These are phyloP conservation scores for Drosophila anomalata DNA, from an alignment of 2,888 invertebrate genomes.

Conservation along the genomic window DNA sequence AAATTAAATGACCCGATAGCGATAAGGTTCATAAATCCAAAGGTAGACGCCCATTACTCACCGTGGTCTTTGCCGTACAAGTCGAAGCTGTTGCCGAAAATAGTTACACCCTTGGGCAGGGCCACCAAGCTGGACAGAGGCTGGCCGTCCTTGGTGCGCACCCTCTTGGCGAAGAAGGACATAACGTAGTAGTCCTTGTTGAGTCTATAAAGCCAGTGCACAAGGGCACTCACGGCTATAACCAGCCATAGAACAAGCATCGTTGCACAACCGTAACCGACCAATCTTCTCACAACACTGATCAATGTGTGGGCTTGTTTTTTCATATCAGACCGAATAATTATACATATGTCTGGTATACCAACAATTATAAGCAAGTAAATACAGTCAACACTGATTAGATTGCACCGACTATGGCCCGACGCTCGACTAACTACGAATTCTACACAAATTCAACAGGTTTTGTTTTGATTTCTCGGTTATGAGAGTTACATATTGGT, in stretches of 20 bases:
- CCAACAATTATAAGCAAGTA: background rate
- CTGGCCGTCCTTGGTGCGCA: constrained; percentile 68
- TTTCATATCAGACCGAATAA: background rate
- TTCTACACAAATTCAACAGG: background rate
- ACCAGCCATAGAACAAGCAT: constrained; percentile 37
- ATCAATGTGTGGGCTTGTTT: background rate
- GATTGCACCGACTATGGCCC: background rate
- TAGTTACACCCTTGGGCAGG: constrained; percentile 54
- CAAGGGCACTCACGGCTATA: constrained; percentile 34
- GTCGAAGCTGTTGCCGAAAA: constrained; percentile 79
- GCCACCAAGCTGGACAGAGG: constrained; percentile 64
- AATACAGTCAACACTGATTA: background rate
- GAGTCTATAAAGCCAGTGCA: constrained; percentile 54
- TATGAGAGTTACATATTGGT: background rate
- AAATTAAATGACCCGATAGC: background rate
- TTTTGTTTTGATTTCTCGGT: background rate
- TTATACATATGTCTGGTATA: background rate
- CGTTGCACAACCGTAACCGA: constrained; percentile 1
- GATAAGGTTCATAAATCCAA: background rate
- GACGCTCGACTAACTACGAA: background rate
- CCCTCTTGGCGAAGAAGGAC: constrained; percentile 59
- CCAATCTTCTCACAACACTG: background rate
- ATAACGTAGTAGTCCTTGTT: constrained; percentile 62
- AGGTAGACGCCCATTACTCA: constrained; percentile 12
- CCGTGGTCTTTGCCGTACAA: constrained; percentile 51